These are phyloP conservation scores for Otus sunia DNA, from an alignment of 2,113 vertebrate genomes.

Conservation along the genomic window DNA sequence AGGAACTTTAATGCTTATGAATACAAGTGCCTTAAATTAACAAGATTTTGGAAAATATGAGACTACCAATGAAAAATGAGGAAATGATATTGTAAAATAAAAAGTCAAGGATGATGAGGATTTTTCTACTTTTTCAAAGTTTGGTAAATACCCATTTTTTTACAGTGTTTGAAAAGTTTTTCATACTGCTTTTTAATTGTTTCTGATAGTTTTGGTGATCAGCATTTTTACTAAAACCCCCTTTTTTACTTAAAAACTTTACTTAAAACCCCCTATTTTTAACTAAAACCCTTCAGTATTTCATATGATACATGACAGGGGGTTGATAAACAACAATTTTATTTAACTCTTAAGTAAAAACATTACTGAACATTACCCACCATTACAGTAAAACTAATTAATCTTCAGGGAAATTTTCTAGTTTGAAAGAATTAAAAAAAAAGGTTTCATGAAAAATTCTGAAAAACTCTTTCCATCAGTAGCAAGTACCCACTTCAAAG, in stretches of 20 bases:
- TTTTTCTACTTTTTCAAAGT: neutral
- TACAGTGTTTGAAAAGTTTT: neutral
- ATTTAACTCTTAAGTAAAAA: neutral
- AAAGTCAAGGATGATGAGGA: neutral
- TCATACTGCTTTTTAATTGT: neutral
- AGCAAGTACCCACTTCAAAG: neutral
- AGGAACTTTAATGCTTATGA: neutral
- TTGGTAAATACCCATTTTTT: neutral
- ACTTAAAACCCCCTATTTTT: fast-evolving
- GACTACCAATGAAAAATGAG: neutral
- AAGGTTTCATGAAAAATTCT: neutral
- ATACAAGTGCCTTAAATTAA: neutral
- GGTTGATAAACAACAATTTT: neutral
- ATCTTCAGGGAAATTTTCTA: neutral
- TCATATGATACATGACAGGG: neutral
- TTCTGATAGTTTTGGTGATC: neutral
- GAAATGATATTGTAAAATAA: neutral
- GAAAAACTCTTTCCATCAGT: neutral
- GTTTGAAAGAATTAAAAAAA: neutral
- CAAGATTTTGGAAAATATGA: neutral
- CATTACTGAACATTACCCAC: neutral
- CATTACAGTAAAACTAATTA: neutral
- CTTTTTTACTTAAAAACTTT: neutral
- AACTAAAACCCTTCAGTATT: neutral
- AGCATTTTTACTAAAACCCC: fast-evolving